Evolutionary conservation across 2,888 invertebrate genomes (phyloP).

Genomic region (Lacanobia wlatinum): DNA sequence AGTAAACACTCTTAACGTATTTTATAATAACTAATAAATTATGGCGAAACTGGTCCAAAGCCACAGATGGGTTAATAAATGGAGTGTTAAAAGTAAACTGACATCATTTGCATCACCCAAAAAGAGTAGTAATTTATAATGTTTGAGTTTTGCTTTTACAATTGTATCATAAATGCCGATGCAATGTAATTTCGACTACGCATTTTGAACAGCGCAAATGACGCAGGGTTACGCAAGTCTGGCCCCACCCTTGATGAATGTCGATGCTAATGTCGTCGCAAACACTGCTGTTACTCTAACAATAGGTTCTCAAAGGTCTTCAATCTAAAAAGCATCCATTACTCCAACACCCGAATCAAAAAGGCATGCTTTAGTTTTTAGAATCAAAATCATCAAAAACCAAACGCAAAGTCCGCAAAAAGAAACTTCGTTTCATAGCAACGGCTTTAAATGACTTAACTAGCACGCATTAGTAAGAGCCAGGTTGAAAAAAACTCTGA

Average conservation of each 20-base stretch:
- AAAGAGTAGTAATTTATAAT: background rate
- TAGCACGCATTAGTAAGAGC: conserved; percentile 36
- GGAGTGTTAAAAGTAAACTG: conserved; percentile 32
- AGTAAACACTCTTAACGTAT: background rate
- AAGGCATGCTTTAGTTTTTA: conserved; percentile 32
- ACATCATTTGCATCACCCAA: conserved; percentile 7
- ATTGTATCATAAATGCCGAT: background rate
- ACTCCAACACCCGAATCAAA: conserved; percentile 34
- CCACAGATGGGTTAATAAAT: conserved; percentile 29
- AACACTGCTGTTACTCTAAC: conserved; percentile 1
- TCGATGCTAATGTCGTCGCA: background rate
- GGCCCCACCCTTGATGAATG: conserved; percentile 6
- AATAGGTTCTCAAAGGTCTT: conserved; percentile 4
- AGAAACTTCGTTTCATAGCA: background rate
- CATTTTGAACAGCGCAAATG: conserved; percentile 9
- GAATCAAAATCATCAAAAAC: conserved; percentile 14
- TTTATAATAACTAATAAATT: too few relatives aligned
- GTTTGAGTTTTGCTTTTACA: background rate
- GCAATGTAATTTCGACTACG: background rate
- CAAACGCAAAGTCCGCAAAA: conserved; percentile 39
- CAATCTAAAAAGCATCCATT: conserved; percentile 20
- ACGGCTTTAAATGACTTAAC: conserved; percentile 8
- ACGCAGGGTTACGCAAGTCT: background rate
- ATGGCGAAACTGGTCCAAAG: background rate
- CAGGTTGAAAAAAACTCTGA: conserved; percentile 12